These are phyloP conservation scores for Argya squamiceps DNA, from an alignment of 2,797 vertebrate genomes.

Conservation along the genomic window DNA sequence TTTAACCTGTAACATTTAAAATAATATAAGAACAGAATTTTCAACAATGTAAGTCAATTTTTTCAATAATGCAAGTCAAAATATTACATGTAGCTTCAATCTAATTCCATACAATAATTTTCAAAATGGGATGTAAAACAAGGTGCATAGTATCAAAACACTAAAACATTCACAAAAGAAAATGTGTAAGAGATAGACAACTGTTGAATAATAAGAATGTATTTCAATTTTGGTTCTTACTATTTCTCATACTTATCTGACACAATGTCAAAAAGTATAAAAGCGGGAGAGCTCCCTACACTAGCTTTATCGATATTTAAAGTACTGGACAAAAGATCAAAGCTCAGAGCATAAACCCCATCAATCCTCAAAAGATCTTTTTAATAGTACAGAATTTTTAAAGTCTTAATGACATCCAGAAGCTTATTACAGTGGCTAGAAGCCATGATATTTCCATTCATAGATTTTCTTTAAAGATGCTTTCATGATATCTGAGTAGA, in stretches of 20 bases:
- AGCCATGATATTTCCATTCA: not conserved
- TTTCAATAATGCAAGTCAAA: not conserved
- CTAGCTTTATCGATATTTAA: conserved; percentile 11
- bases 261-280: not conserved
- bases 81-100: not conserved
- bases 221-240: not conserved
- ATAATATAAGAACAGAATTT: not conserved
- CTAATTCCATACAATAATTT: not conserved
- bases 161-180: not conserved
- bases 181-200: not conserved
- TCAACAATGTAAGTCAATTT: not conserved
- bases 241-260: conserved; percentile 18
- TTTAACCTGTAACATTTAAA: not conserved
- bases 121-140: not conserved
- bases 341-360: conserved; percentile 19
- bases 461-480: not conserved
- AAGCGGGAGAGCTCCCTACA: not conserved
- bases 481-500: not conserved
- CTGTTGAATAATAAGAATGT: not conserved
- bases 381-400: not conserved
- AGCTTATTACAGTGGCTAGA: not conserved
- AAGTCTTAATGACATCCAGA: not conserved
- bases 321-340: conserved; percentile 39
- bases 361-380: conserved; percentile 14
- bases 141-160: not conserved